Evolutionary conservation across 2,113 vertebrate genomes (phyloP).

Genomic region (Hucho hucho): DNA sequence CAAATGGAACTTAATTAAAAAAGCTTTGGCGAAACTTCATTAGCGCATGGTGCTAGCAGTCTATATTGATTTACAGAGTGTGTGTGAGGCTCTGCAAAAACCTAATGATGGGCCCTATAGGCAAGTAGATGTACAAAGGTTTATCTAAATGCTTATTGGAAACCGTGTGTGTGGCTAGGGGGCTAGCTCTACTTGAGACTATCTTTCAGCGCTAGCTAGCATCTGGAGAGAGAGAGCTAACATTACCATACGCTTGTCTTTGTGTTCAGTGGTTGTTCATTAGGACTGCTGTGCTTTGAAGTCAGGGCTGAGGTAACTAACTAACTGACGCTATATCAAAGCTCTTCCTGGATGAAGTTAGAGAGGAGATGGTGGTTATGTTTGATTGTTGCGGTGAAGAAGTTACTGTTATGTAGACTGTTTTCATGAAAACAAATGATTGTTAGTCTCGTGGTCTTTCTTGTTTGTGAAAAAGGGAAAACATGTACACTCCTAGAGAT

Average conservation of each 20-base stretch:
- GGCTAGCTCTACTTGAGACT: conserved; percentile 50
- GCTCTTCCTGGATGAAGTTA: conserved; percentile 19
- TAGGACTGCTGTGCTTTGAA: conserved; percentile 74
- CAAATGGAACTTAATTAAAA: conserved; percentile 77
- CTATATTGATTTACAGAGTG: conserved; percentile 70
- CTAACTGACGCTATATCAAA: conserved; percentile 19
- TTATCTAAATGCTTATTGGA: conserved; percentile 77
- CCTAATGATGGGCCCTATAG: conserved; percentile 65
- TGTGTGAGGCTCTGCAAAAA: conserved; percentile 29
- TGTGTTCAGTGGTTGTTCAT: conserved; percentile 68
- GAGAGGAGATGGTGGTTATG: conserved; percentile 24
- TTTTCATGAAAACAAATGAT: no score
- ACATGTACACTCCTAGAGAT: no score
- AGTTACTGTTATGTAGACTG: neutral
- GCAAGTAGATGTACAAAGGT: conserved; percentile 75
- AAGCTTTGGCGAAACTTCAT: conserved; percentile 73
- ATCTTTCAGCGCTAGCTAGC: conserved; percentile 62
- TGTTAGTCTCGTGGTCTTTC: no score
- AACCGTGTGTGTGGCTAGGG: conserved; percentile 50
- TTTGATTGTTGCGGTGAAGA: conserved; percentile 38
- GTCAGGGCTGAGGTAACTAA: conserved; percentile 54
- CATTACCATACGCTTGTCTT: conserved; percentile 77
- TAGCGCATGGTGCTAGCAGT: conserved; percentile 47
- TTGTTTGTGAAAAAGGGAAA: no score
- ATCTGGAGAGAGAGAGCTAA: conserved; percentile 70